A percentile compares a stretch with the other conserved stretches of the same genome.
Evolutionary conservation across 2,113 vertebrate genomes (phyloP).

Genomic region (Lampris incognitus): DNA sequence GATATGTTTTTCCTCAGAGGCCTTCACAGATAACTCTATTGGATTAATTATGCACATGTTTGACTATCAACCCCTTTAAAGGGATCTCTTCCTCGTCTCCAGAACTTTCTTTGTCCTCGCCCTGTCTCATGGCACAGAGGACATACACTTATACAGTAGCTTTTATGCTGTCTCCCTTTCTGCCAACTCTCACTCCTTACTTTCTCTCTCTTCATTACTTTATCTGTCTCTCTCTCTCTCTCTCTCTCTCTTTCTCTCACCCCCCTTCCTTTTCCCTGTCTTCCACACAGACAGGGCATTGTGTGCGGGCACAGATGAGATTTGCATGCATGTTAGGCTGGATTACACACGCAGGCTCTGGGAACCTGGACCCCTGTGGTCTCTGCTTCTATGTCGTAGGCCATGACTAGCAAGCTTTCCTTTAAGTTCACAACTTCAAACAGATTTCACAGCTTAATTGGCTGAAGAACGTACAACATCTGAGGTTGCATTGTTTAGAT

Average conservation of each 20-base stretch:
- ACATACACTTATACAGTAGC: constrained; percentile 44
- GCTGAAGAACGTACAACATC: constrained; percentile 53
- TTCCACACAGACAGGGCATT: constrained; percentile 79
- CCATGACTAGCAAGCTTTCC: constrained; percentile 32
- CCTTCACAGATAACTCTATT: constrained; percentile 53
- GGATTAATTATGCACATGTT: constrained; percentile 74
- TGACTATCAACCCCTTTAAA: constrained; percentile 66
- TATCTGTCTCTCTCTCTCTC: neutral
- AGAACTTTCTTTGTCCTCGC: constrained; percentile 47
- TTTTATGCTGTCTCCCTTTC: constrained; percentile 11
- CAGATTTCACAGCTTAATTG: constrained; percentile 69
- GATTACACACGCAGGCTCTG: constrained; percentile 82
- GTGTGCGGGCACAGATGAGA: constrained; percentile 83
- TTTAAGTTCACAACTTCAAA: constrained; percentile 73
- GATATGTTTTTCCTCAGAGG: constrained; percentile 33
- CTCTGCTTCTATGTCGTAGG: constrained; percentile 48
- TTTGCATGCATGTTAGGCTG: constrained; percentile 85
- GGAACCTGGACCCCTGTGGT: constrained; percentile 79
- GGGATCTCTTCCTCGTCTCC: constrained; percentile 44
- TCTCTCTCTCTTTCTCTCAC: neutral
- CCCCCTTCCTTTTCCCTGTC: constrained; percentile 34
- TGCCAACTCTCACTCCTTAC: neutral
- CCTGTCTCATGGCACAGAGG: constrained; percentile 48
- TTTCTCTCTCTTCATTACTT: neutral
- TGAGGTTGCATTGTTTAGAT: constrained; percentile 59